Percentiles rank a stretch among this genome's conserved stretches.
phyloP scores from a whole-genome alignment of 1,140 invertebrate species.

The Odontomachus brunneus region DNA sequence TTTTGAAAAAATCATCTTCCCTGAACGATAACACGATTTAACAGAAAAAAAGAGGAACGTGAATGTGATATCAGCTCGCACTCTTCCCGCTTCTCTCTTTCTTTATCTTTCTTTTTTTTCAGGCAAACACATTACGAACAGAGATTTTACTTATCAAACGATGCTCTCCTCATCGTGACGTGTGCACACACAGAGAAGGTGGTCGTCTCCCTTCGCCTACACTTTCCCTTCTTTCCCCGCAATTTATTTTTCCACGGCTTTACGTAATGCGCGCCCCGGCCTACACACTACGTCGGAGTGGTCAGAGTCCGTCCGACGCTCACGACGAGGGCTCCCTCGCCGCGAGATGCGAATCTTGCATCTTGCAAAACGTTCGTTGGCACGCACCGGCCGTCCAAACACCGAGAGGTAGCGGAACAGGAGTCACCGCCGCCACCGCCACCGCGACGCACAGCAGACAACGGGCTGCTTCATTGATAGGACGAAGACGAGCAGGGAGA shows the following conservation, averaged over 20 bases:
- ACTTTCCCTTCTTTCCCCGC: constrained; percentile 23
- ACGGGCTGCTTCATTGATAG: constrained; percentile 48
- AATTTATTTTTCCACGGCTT: constrained; percentile 62
- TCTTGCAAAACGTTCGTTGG: constrained; percentile 78
- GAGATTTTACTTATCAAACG: constrained; percentile 81
- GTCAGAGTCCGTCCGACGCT: constrained; percentile 45
- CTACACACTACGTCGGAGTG: constrained; percentile 50
- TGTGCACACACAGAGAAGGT: constrained; percentile 50
- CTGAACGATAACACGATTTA: background rate
- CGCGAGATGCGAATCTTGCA: constrained; percentile 74
- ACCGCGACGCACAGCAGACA: constrained; percentile 39
- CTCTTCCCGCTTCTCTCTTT: constrained; percentile 31
- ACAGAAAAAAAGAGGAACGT: constrained; percentile 8
- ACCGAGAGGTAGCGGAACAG: constrained; percentile 44
- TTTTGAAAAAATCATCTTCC: background rate
- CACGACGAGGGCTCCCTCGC: constrained; percentile 69
- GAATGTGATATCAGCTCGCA: background rate
- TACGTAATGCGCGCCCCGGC: constrained; percentile 76
- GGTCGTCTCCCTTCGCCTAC: constrained; percentile 47
- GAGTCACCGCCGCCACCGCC: constrained; percentile 30
- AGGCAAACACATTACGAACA: constrained; percentile 37
- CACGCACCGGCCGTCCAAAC: constrained; percentile 57
- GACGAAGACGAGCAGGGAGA: constrained; percentile 3
- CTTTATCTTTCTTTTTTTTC: background rate
- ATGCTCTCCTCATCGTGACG: constrained; percentile 79